Evolutionary conservation across 2,113 vertebrate species (phyloP).

Genomic region (Uria aalge): DNA sequence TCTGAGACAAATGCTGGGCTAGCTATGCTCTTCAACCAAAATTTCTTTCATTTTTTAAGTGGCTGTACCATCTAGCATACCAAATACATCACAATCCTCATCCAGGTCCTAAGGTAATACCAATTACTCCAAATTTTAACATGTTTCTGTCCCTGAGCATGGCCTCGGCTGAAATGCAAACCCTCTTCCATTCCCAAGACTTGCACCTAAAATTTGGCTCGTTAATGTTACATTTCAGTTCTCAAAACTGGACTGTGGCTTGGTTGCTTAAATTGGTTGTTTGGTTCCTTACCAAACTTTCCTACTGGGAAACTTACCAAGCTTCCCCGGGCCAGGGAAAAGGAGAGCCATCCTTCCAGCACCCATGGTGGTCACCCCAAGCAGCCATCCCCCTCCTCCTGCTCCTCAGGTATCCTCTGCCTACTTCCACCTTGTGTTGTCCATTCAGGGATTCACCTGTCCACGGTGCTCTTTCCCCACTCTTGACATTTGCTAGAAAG

Average conservation of each 20-base stretch:
- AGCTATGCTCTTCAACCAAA: neutral
- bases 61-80: neutral
- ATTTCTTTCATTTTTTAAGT: neutral
- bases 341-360: neutral
- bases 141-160: neutral
- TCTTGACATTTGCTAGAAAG: neutral
- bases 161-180: neutral
- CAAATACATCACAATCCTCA: neutral
- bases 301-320: neutral
- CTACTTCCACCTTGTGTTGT: neutral
- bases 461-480: neutral
- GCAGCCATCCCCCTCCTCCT: neutral
- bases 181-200: neutral
- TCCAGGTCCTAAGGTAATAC: neutral
- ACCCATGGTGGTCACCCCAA: accelerated
- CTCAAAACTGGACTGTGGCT: neutral
- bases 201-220: neutral
- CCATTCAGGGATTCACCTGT: neutral
- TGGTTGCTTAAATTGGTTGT: neutral
- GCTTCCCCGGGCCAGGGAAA: neutral
- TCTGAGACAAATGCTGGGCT: neutral
- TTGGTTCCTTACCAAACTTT: neutral
- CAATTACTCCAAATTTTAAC: neutral
- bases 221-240: neutral
- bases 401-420: neutral